Conservation (phyloP, 1,140 invertebrate genomes). For the Leptopilina clavipes region DNA sequence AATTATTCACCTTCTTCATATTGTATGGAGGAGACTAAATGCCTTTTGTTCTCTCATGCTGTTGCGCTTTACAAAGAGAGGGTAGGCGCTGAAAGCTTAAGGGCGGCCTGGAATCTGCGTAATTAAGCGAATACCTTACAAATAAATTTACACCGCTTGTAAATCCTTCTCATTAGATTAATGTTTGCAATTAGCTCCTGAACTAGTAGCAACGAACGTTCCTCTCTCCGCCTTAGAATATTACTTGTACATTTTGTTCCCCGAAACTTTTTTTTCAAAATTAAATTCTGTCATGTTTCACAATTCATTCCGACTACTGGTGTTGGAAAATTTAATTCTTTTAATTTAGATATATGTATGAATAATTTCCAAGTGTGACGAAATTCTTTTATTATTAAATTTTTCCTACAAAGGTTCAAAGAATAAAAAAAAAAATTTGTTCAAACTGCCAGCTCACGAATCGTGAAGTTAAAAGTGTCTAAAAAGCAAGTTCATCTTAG, state of each 20-base stretch:
- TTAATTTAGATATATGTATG: not conserved
- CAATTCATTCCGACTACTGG: too few species aligned
- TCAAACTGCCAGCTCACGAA: not conserved
- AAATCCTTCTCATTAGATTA: constrained; percentile 68
- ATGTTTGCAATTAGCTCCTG: constrained; percentile 64
- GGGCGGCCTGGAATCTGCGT: constrained; percentile 61
- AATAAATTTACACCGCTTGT: constrained; percentile 66
- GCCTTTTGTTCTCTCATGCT: constrained; percentile 51
- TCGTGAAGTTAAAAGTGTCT: not conserved
- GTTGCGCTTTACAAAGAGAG: constrained; percentile 41
- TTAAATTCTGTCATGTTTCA: constrained; percentile 3
- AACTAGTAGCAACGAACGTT: constrained; percentile 31
- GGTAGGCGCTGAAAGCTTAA: constrained; percentile 47
- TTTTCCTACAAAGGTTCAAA: too few species aligned
- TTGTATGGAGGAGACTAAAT: constrained; percentile 40
- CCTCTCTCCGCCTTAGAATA: not conserved
- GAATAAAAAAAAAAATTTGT: too few species aligned
- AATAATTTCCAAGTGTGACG: too few species aligned
- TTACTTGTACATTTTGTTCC: not conserved
- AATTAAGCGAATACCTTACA: constrained; percentile 65
- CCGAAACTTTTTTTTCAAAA: not conserved
- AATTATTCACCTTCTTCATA: constrained; percentile 26
- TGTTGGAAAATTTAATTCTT: too few species aligned
- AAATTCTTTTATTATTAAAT: too few species aligned
- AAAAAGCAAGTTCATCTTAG: constrained; percentile 44